Percentiles rank a stretch among this genome's conserved stretches.
Evolutionary conservation across 37 sponge, comb jelly and placozoan genomes (phyloP).

Genomic region (Corticium candelabrum): DNA sequence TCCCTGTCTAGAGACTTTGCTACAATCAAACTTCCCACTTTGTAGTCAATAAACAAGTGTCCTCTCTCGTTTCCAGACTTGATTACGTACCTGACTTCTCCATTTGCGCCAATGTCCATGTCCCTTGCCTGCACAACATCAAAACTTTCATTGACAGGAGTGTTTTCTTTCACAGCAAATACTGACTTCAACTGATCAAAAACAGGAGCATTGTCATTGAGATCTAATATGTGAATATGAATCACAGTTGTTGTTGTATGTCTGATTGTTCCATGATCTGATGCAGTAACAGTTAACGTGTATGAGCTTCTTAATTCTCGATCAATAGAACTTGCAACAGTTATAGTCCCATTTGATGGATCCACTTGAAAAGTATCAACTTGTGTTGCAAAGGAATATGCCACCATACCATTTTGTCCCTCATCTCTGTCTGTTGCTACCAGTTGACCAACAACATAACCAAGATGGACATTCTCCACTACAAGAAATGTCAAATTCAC

Average conservation of each 20-base stretch:
- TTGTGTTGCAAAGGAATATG: not conserved
- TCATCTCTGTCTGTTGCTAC: conserved; percentile 9
- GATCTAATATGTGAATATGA: not conserved
- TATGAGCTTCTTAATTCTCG: not conserved
- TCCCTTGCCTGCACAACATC: not conserved
- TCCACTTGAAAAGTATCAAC: not conserved
- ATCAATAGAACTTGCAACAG: not conserved
- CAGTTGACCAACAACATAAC: conserved; percentile 7
- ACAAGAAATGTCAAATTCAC: not conserved
- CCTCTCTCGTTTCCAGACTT: not conserved
- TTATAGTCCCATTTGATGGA: not conserved
- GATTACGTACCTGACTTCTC: not conserved
- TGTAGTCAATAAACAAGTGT: not conserved
- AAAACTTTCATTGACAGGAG: not conserved
- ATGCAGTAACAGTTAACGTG: not conserved
- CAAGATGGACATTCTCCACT: not conserved
- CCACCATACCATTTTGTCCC: not conserved
- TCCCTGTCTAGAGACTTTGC: not conserved
- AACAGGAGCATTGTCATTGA: not conserved
- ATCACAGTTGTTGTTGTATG: not conserved
- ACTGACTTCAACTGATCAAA: not conserved
- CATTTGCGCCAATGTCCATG: not conserved
- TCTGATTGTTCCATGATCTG: not conserved
- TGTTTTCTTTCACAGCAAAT: not conserved
- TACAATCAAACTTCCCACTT: not conserved